Conservation (phyloP, 2,797 vertebrate species). For the Melanotaenia pygmaea region DNA sequence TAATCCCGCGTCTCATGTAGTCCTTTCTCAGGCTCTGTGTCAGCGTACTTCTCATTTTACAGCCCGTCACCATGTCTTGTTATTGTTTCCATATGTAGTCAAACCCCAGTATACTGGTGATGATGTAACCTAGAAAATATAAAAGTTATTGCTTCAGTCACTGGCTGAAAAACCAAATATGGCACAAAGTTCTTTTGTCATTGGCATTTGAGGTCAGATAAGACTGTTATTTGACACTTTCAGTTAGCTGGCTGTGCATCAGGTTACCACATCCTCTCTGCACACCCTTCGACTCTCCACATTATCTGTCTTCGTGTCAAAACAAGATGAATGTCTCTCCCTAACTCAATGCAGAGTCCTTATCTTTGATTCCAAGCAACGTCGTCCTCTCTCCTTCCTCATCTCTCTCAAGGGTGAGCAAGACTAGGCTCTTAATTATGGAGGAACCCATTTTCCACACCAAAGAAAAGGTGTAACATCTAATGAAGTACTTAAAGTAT, state of each 20-base stretch:
- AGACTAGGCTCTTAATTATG: slow-evolving; percentile 48
- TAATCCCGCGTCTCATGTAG: slow-evolving; percentile 37
- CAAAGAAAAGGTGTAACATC: slow-evolving; percentile 33
- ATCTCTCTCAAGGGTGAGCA: slow-evolving; percentile 50
- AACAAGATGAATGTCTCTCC: slow-evolving; percentile 72
- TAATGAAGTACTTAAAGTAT: slow-evolving; percentile 29
- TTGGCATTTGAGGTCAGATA: slow-evolving; percentile 36
- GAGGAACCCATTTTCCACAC: slow-evolving; percentile 29
- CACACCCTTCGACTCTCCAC: neutral
- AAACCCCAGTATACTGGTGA: neutral
- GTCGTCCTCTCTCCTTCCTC: slow-evolving; percentile 32
- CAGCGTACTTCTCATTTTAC: slow-evolving; percentile 45
- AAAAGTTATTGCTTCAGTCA: slow-evolving; percentile 3
- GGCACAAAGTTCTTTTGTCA: slow-evolving; percentile 8
- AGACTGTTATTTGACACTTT: slow-evolving; percentile 49
- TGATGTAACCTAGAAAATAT: neutral
- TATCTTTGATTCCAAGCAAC: slow-evolving; percentile 58
- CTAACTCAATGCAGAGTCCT: slow-evolving; percentile 40
- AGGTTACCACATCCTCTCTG: neutral
- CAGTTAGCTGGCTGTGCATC: slow-evolving; percentile 41
- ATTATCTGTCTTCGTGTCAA: slow-evolving; percentile 72
- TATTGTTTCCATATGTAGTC: slow-evolving; percentile 19
- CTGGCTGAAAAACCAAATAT: neutral
- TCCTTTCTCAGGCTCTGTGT: slow-evolving; percentile 23
- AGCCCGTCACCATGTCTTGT: slow-evolving; percentile 9